These are phyloP conservation scores for Corydoras sp. DNA, from an alignment of 2,113 vertebrate species.

Conservation along the genomic window DNA sequence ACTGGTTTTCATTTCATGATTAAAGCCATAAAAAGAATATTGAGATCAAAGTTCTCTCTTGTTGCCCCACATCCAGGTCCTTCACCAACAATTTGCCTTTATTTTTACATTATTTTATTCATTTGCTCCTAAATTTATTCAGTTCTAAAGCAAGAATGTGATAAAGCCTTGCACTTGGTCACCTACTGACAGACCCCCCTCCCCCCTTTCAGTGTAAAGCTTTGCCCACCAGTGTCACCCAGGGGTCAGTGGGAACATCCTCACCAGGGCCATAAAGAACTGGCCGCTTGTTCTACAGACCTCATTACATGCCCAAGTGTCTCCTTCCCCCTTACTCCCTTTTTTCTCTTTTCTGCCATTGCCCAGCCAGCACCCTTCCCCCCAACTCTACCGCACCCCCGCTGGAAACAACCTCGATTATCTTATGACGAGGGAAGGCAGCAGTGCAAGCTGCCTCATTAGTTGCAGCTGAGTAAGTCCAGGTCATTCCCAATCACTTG, in stretches of 20 bases:
- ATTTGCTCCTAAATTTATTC: conserved; percentile 5
- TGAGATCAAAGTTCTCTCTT: too few species aligned
- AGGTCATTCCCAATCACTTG: conserved; percentile 68
- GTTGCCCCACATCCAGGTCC: too few species aligned
- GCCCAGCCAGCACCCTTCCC: too few species aligned
- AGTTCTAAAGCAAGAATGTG: too few species aligned
- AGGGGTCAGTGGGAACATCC: conserved; percentile 73
- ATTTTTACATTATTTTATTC: conserved; percentile 12
- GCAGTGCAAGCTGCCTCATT: conserved; percentile 87
- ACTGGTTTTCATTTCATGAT: too few species aligned
- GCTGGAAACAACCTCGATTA: conserved; percentile 13
- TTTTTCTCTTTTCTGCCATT: too few species aligned
- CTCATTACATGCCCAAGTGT: conserved; percentile 86
- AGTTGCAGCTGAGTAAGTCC: conserved; percentile 50
- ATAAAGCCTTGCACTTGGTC: conserved; percentile 27
- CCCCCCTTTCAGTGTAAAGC: conserved; percentile 54
- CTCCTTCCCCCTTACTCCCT: conserved; percentile 50
- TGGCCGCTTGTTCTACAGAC: conserved; percentile 67
- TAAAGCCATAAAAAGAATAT: too few species aligned
- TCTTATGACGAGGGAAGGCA: conserved; percentile 46
- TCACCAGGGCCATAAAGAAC: conserved; percentile 33
- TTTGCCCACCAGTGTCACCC: conserved; percentile 59
- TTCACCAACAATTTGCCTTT: too few species aligned
- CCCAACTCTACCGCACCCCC: too few species aligned
- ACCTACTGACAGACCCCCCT: conserved; percentile 22